Conservation (phyloP, 2,888 invertebrate genomes). For the Lamellibrachia satsuma region DNA sequence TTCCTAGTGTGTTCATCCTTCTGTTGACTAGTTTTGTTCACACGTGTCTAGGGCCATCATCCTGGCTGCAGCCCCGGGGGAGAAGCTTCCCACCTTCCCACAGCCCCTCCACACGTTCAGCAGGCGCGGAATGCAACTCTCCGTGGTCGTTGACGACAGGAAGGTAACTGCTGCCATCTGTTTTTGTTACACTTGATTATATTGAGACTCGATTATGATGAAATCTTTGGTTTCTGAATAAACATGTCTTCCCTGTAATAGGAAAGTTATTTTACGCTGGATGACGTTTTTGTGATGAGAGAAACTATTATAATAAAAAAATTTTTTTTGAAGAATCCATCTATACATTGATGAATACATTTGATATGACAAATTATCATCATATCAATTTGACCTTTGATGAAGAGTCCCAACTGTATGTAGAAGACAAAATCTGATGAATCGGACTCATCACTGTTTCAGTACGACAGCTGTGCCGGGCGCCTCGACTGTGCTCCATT, state of each 20-base stretch:
- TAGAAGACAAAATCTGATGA: not conserved
- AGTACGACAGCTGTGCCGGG: constrained; percentile 54
- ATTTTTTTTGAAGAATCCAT: too few species aligned
- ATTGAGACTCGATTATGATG: not conserved
- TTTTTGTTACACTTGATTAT: not conserved
- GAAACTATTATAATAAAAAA: not conserved
- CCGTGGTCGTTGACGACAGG: constrained; percentile 72
- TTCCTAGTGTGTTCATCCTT: not conserved
- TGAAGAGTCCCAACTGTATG: too few species aligned
- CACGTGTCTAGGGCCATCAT: constrained; percentile 72
- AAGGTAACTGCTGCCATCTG: constrained; percentile 61
- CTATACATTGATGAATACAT: too few species aligned
- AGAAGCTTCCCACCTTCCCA: constrained; percentile 78
- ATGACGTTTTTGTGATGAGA: not conserved
- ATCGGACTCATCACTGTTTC: constrained; percentile 18
- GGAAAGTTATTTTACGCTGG: too few species aligned
- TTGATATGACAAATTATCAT: too few species aligned
- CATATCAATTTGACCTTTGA: too few species aligned
- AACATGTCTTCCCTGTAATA: too few species aligned
- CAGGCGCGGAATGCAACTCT: constrained; percentile 70
- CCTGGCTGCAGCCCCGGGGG: constrained; percentile 83
- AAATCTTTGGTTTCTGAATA: not conserved
- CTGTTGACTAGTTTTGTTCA: constrained; percentile 26
- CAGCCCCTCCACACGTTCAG: constrained; percentile 83
- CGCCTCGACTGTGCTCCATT: constrained; percentile 79